A percentile compares a stretch with the other conserved stretches of the same genome.
These are phyloP conservation scores for Papilio machaon DNA, from an alignment of 1,140 invertebrate species.

Conservation along the genomic window DNA sequence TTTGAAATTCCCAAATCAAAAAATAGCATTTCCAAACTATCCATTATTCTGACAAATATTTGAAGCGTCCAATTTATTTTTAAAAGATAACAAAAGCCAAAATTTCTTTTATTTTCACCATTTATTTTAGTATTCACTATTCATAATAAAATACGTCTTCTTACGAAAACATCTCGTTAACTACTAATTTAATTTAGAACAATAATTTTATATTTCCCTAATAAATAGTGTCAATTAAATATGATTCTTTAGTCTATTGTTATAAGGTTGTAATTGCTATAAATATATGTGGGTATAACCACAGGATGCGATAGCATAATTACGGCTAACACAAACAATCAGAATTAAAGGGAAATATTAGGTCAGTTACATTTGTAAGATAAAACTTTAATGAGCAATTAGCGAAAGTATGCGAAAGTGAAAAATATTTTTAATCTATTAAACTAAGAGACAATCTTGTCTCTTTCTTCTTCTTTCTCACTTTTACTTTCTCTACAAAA, in stretches of 20 bases:
- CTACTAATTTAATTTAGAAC: constrained; percentile 32
- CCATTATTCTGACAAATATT: not conserved
- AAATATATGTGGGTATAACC: not conserved
- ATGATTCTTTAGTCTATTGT: not conserved
- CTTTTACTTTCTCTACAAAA: too few relatives aligned
- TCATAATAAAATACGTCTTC: constrained; percentile 11
- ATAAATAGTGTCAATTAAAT: not conserved
- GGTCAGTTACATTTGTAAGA: constrained; percentile 34
- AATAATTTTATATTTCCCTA: constrained; percentile 34
- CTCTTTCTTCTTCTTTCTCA: too few relatives aligned
- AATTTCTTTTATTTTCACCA: not conserved
- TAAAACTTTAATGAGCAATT: constrained; percentile 21
- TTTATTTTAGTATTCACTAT: not conserved
- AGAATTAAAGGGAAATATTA: constrained; percentile 39
- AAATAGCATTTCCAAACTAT: not conserved
- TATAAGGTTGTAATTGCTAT: constrained; percentile 8
- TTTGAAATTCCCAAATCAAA: not conserved
- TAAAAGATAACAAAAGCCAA: not conserved
- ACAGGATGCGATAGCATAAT: constrained; percentile 48
- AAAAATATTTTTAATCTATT: not conserved
- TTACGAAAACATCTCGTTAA: not conserved
- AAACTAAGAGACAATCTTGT: not conserved
- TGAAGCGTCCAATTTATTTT: not conserved
- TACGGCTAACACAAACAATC: constrained; percentile 40
- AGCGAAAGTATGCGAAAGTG: constrained; percentile 16